Percentiles rank a stretch among this genome's conserved stretches.
Evolutionary conservation across 2,888 invertebrate species (phyloP).

Genomic region (Sericinus montela): DNA sequence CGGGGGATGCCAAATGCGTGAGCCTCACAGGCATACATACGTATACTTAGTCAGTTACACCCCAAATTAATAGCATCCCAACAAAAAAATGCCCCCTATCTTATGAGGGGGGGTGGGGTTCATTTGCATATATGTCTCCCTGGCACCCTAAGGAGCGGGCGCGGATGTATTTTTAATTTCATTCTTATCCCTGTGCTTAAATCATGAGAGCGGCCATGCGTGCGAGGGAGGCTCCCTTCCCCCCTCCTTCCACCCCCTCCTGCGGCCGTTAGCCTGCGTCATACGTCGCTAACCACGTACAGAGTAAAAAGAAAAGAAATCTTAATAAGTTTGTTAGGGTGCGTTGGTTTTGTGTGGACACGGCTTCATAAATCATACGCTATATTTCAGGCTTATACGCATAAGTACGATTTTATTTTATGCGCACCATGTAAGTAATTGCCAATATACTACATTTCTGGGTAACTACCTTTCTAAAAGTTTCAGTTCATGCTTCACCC

Average conservation of each 20-base stretch:
- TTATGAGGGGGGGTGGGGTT: conserved; percentile 62
- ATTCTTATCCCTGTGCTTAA: conserved; percentile 79
- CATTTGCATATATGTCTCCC: conserved; percentile 79
- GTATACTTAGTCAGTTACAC: conserved; percentile 70
- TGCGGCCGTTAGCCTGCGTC: conserved; percentile 72
- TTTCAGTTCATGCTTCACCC: too few species aligned
- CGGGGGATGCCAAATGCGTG: conserved; percentile 51
- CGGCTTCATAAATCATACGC: conserved; percentile 20
- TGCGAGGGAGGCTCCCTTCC: conserved; percentile 56
- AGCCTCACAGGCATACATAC: conserved; percentile 39
- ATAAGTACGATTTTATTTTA: too few species aligned
- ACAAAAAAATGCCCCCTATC: conserved; percentile 76
- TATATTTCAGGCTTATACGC: not conserved
- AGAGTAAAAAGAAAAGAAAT: conserved; percentile 78
- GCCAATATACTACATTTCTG: too few species aligned
- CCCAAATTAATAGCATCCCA: conserved; percentile 79
- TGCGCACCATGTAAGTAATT: too few species aligned
- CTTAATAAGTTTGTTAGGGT: conserved; percentile 79
- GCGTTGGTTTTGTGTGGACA: conserved; percentile 51
- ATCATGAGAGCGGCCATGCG: conserved; percentile 80
- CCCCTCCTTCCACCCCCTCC: conserved; percentile 32
- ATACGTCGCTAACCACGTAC: conserved; percentile 79
- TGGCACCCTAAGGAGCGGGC: conserved; percentile 72
- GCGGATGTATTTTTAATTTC: conserved; percentile 79
- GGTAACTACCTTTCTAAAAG: too few species aligned